Conservation (phyloP, 2,797 vertebrate species). For the Peromyscus attwateri region DNA sequence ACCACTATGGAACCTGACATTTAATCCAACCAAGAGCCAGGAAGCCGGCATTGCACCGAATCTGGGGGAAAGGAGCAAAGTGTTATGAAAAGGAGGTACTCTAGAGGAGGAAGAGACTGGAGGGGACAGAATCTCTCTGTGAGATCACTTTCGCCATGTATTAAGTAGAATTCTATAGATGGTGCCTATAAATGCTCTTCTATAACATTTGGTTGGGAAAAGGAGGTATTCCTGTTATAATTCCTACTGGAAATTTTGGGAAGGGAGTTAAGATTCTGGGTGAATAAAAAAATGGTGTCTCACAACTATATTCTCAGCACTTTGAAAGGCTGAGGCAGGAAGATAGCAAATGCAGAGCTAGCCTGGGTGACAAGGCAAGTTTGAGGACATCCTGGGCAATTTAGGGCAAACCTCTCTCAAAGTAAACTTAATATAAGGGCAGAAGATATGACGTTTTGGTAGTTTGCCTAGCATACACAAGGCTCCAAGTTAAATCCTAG, state of each 20-base stretch:
- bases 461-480: neutral
- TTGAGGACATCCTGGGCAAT: neutral
- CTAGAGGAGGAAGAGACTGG: accelerated
- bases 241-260: neutral
- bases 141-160: neutral
- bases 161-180: neutral
- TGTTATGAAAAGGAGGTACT: neutral
- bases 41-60: neutral
- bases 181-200: neutral
- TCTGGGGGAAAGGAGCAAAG: neutral
- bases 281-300: neutral
- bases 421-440: neutral
- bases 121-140: neutral
- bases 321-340: neutral
- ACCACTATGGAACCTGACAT: neutral
- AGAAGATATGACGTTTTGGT: neutral
- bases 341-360: neutral
- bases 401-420: neutral
- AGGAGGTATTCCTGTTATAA: neutral
- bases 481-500: neutral
- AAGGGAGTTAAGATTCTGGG: slow-evolving; percentile 2
- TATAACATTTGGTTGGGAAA: neutral
- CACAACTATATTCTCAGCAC: neutral
- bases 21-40: neutral
- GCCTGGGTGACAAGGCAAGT: neutral